phyloP scores from a whole-genome alignment of 30 jellyfish, hydroid and myxozoan species.

The Pseudorhiza aurosa region DNA sequence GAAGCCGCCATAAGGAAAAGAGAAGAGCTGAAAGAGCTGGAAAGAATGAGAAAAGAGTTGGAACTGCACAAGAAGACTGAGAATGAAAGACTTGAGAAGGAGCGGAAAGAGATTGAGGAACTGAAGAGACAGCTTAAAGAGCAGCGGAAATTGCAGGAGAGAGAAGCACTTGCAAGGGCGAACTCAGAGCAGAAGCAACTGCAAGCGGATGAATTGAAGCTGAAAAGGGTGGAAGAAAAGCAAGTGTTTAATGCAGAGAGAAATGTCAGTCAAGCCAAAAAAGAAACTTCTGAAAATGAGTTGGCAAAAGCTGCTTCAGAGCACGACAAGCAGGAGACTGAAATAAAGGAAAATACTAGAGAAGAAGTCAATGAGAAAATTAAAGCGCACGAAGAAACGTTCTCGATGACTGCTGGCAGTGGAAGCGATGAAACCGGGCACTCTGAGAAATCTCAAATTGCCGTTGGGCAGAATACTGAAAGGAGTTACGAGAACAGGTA shows the following conservation, averaged over 20 bases:
- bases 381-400: no score
- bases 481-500: no score
- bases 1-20: conserved; percentile 2
- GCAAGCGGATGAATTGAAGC: background rate
- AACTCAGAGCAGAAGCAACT: background rate
- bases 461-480: background rate
- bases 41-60: conserved; percentile 13
- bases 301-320: no score
- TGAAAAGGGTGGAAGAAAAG: background rate
- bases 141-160: conserved; percentile 28
- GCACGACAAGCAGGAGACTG: no score
- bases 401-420: no score
- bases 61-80: conserved; percentile 33
- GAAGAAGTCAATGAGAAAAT: no score
- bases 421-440: background rate
- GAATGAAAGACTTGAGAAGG: conserved; percentile 31
- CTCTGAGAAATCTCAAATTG: background rate
- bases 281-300: no score
- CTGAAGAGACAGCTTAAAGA: conserved; percentile 18
- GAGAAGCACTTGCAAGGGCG: background rate
- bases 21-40: conserved; percentile 22
- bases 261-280: background rate
- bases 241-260: background rate
- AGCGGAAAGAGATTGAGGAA: conserved; percentile 35
- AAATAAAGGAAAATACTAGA: no score